A percentile compares a stretch with the other conserved stretches of the same genome.
Conservation (phyloP, 2,113 vertebrate genomes). For the Labrus mixtus region DNA sequence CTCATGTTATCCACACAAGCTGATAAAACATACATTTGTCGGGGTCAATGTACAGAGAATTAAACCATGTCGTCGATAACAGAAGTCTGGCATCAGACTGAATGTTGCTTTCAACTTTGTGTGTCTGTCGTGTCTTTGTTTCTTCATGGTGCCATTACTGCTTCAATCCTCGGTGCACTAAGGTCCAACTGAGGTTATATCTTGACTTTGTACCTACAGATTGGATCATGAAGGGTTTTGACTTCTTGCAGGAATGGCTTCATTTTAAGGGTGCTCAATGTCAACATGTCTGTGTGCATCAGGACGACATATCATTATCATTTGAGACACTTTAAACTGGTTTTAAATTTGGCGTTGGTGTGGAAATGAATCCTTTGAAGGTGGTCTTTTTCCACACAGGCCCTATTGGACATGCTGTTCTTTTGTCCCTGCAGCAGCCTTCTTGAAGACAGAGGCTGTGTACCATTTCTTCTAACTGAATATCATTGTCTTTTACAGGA, state of each 20-base stretch:
- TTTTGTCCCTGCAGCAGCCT: slow-evolving; percentile 22
- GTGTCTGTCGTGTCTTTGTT: slow-evolving; percentile 10
- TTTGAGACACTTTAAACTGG: slow-evolving; percentile 28
- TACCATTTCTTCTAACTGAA: slow-evolving; percentile 58
- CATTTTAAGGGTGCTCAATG: slow-evolving; percentile 51
- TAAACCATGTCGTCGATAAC: slow-evolving; percentile 20
- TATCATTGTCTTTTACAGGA: slow-evolving; percentile 65
- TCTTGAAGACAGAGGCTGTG: slow-evolving; percentile 27
- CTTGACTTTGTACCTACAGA: slow-evolving; percentile 7
- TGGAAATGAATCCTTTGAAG: slow-evolving; percentile 21
- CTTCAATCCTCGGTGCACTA: slow-evolving; percentile 16
- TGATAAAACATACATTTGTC: slow-evolving; percentile 9
- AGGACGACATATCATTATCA: slow-evolving; percentile 43
- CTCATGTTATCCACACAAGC: not conserved
- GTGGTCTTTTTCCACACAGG: slow-evolving; percentile 10
- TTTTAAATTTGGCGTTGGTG: slow-evolving; percentile 21
- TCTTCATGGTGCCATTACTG: slow-evolving; percentile 57
- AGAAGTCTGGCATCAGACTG: slow-evolving; percentile 33
- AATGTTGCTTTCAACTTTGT: slow-evolving; percentile 50
- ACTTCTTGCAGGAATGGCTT: slow-evolving; percentile 52
- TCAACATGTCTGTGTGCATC: slow-evolving; percentile 21
- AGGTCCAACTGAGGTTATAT: not conserved
- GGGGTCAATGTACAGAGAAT: slow-evolving; percentile 54
- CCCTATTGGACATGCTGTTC: slow-evolving; percentile 21
- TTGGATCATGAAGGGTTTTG: slow-evolving; percentile 30